Conservation (phyloP, 2,888 invertebrate species). For the Melanotus villosus region DNA sequence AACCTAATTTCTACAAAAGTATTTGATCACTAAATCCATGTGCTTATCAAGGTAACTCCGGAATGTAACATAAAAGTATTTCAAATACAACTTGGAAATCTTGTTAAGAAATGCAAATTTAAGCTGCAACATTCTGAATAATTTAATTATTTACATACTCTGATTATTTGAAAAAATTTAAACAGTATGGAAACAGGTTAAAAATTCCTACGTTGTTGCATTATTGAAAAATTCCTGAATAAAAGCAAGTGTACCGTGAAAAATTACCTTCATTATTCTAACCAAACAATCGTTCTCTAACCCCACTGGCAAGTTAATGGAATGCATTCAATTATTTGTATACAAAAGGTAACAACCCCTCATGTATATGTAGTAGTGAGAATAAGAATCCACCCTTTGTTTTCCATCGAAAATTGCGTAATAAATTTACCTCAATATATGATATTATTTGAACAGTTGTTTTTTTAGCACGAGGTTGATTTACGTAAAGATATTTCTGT, state of each 20-base stretch:
- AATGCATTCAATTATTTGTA: conserved; percentile 9
- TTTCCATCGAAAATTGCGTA: not conserved
- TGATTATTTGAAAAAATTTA: no score
- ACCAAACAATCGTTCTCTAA: not conserved
- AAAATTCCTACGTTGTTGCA: not conserved
- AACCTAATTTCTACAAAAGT: no score
- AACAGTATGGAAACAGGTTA: no score
- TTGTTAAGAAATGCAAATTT: no score
- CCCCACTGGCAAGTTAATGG: not conserved
- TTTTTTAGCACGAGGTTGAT: not conserved
- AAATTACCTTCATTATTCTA: not conserved
- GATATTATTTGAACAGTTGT: not conserved
- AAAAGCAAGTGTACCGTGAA: not conserved
- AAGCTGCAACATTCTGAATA: no score
- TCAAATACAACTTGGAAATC: no score
- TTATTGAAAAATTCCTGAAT: not conserved
- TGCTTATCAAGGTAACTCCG: no score
- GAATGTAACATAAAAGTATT: no score
- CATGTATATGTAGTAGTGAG: conserved; percentile 7
- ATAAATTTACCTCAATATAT: conserved; percentile 8
- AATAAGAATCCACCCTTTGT: conserved; percentile 6
- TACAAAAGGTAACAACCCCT: conserved; percentile 6
- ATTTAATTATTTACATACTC: no score
- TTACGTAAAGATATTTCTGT: not conserved
- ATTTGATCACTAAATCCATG: no score